Percentiles rank a stretch among this genome's conserved stretches.
Evolutionary conservation across 1,140 invertebrate species (phyloP).

Genomic region (Trichonephila clavipes): DNA sequence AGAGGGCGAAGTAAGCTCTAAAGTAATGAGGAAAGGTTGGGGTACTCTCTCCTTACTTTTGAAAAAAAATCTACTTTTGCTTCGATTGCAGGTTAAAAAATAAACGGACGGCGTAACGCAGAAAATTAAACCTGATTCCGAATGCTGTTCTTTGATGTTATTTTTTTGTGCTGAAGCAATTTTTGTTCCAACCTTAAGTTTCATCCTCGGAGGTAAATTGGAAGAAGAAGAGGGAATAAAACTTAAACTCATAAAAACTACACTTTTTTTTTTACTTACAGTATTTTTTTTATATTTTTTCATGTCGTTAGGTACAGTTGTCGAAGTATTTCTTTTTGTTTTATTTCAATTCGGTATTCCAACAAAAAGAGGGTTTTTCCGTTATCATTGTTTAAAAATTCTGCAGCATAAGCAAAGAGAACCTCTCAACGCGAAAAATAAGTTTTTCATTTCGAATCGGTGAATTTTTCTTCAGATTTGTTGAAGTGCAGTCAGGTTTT

Average conservation of each 20-base stretch:
- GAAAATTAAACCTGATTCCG: conserved; percentile 22
- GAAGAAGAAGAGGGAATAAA: background rate
- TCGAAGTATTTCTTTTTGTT: background rate
- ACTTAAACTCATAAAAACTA: background rate
- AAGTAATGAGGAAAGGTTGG: background rate
- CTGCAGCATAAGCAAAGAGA: background rate
- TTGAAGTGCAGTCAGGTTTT: too few relatives aligned
- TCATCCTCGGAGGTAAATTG: background rate
- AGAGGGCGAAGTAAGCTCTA: background rate
- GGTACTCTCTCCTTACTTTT: background rate
- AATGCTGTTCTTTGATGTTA: conserved; percentile 19
- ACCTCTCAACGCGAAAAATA: too few relatives aligned
- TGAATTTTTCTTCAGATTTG: too few relatives aligned
- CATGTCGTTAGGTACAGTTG: background rate
- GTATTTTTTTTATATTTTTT: background rate
- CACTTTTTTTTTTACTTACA: background rate
- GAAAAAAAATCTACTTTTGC: background rate
- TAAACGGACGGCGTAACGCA: background rate
- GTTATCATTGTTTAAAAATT: background rate
- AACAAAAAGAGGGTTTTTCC: background rate
- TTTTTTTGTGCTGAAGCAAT: conserved; percentile 1
- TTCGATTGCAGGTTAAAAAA: background rate
- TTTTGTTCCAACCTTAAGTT: background rate
- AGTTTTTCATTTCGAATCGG: too few relatives aligned
- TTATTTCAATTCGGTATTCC: background rate